Evolutionary conservation across 1,140 invertebrate genomes (phyloP), one percentile per base, ranked within the genome.

Genomic region (Calliphora vicina): DNA sequence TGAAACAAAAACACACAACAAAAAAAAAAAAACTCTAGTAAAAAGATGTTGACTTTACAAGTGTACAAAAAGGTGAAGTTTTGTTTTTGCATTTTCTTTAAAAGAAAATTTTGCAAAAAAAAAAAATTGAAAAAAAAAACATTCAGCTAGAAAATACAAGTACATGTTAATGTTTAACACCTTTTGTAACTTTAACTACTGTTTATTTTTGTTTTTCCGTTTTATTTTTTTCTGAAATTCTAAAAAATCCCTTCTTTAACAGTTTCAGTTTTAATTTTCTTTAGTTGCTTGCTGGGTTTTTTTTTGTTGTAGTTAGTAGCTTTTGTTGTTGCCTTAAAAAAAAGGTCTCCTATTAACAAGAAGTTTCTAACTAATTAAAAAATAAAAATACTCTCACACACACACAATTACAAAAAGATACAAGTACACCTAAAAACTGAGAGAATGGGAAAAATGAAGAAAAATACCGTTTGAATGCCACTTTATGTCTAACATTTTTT

Each of bases 281-380:
- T 78, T 78, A 20, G 10, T 78, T 29, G 5, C 1, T 76, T 74
- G 17, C 15, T 74, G 4, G 42, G 42, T 76, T n/a, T 74, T 73
- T 26, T 15, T 74, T 74, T n/a, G n/a, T n/a, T n/a, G n/a, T n/a
- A n/a, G n/a, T n/a, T n/a, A n/a, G n/a, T n/a, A n/a, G n/a, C n/a
- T n/a, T n/a, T n/a, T n/a, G n/a, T n/a, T n/a, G n/a, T 6, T 35
- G 72, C 17, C 0, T 17, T 74, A 26, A n/a, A 74, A 74, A 74
- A 35, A 35, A 74, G 72, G 72, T 74, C 35, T 78, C 74, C 74
- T 45, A 74, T 74, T 78, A 78, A 78, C 12, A 78, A 43, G 35
- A 78, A 78, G 74, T 78, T 78, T 78, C 74, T 78, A 78, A 78
- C 74, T 78, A 78, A 78, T 78, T 78, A 78, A 78, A 78, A 78